Conservation (phyloP, 2,888 invertebrate species). For the Hoplodrina blanda region DNA sequence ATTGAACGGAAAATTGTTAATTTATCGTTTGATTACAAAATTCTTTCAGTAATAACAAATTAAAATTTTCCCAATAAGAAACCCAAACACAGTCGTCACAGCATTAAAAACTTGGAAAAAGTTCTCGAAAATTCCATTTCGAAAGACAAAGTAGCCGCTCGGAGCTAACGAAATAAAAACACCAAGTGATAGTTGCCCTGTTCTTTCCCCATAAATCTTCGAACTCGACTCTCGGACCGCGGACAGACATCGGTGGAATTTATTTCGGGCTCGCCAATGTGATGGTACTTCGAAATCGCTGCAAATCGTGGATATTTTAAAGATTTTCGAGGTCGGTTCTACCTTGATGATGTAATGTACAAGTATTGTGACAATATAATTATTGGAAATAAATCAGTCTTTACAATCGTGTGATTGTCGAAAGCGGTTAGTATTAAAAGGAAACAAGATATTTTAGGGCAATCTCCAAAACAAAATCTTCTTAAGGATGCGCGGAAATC, state of each 20-base stretch:
- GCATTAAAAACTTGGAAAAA: conserved; percentile 68
- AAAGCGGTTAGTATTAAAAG: background rate
- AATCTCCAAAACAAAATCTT: background rate
- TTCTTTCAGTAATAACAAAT: conserved; percentile 29
- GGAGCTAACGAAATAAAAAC: conserved; percentile 80
- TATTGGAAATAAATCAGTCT: conserved; percentile 57
- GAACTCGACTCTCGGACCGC: conserved; percentile 67
- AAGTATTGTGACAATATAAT: conserved; percentile 53
- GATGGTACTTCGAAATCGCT: conserved; percentile 60
- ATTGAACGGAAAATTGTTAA: background rate
- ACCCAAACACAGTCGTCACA: conserved; percentile 55
- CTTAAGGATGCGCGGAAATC: background rate
- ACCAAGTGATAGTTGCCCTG: conserved; percentile 82
- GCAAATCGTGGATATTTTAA: conserved; percentile 59
- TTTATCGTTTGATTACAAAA: conserved; percentile 13
- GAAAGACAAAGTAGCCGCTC: conserved; percentile 80
- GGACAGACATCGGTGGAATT: conserved; percentile 86
- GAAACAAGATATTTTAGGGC: background rate
- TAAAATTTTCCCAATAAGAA: conserved; percentile 28
- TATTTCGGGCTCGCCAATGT: conserved; percentile 77
- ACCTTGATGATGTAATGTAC: conserved; percentile 50
- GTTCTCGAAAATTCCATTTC: conserved; percentile 75
- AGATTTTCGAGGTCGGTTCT: conserved; percentile 41
- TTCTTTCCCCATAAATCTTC: conserved; percentile 88
- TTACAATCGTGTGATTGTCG: conserved; percentile 15